Percentiles rank a stretch among this genome's conserved stretches.
These are phyloP conservation scores for Saxidomus purpurata DNA, from an alignment of 1,140 invertebrate genomes.

Conservation along the genomic window DNA sequence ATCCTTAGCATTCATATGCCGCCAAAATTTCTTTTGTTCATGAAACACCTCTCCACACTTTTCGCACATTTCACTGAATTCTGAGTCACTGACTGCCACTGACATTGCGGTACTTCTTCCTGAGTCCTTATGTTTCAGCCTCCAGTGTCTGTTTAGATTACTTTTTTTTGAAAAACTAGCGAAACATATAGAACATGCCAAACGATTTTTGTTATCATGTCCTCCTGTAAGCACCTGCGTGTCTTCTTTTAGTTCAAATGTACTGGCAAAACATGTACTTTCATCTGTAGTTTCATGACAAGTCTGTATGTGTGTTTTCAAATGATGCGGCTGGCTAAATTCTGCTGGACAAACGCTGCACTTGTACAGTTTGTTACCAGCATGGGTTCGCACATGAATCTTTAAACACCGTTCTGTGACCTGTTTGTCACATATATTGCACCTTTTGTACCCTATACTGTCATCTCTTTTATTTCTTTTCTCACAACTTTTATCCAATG, in stretches of 20 bases:
- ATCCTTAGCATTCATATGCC: neutral
- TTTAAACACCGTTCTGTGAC: neutral
- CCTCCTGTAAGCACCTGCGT: neutral
- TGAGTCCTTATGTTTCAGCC: neutral
- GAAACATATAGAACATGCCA: neutral
- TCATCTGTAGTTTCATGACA: neutral
- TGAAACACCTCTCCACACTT: slow-evolving; percentile 8
- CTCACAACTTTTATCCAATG: neutral
- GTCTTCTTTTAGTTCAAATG: neutral
- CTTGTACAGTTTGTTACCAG: neutral
- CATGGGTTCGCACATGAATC: neutral
- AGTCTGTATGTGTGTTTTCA: neutral
- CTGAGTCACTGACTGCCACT: neutral
- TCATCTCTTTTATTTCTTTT: neutral
- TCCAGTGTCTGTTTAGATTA: neutral
- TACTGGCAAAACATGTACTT: neutral
- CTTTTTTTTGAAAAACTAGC: neutral
- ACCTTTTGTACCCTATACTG: no score
- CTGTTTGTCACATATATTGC: neutral
- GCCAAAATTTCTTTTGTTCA: neutral
- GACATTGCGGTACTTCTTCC: neutral
- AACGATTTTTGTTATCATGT: neutral
- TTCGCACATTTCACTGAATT: neutral
- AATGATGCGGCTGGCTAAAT: neutral
- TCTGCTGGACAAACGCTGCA: neutral